Percentiles rank a stretch among this genome's conserved stretches.
Evolutionary conservation across 2,888 invertebrate species (phyloP).

Genomic region (Lampropteryx suffumata): DNA sequence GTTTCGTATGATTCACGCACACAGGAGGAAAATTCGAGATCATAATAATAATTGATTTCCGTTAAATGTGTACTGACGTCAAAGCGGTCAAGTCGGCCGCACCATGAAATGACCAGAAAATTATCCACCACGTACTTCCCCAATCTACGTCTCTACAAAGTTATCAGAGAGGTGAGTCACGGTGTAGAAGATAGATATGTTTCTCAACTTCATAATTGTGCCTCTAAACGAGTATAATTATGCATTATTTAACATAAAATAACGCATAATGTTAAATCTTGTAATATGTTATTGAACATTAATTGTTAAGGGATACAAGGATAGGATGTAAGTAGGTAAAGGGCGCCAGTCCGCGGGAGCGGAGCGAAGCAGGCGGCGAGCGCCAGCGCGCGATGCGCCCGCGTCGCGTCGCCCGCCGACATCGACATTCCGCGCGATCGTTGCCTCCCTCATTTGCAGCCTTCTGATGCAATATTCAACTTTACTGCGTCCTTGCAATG

Average conservation of each 20-base stretch:
- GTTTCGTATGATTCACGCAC: conserved; percentile 39
- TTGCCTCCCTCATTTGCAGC: conserved; percentile 73
- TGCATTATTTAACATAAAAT: too few species aligned
- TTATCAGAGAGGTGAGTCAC: conserved; percentile 64
- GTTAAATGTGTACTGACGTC: conserved; percentile 53
- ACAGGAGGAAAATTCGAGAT: conserved; percentile 35
- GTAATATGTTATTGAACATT: too few species aligned
- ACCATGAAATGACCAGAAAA: conserved; percentile 51
- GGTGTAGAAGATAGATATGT: not conserved
- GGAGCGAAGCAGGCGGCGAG: conserved; percentile 29
- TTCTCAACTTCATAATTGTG: not conserved
- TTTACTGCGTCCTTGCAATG: conserved; percentile 83
- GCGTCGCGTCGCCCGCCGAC: conserved; percentile 47
- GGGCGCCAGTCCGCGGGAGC: conserved; percentile 14
- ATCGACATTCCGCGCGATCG: conserved; percentile 72
- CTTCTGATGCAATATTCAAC: conserved; percentile 82
- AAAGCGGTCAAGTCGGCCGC: conserved; percentile 46
- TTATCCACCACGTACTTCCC: conserved; percentile 68
- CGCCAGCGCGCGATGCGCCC: conserved; percentile 29
- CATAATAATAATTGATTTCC: conserved; percentile 33
- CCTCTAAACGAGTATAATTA: too few species aligned
- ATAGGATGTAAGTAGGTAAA: not conserved
- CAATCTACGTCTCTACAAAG: conserved; percentile 47
- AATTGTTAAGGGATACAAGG: not conserved
- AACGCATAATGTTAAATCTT: too few species aligned